Conservation (phyloP, 2,113 vertebrate species). For the Notothenia coriiceps region DNA sequence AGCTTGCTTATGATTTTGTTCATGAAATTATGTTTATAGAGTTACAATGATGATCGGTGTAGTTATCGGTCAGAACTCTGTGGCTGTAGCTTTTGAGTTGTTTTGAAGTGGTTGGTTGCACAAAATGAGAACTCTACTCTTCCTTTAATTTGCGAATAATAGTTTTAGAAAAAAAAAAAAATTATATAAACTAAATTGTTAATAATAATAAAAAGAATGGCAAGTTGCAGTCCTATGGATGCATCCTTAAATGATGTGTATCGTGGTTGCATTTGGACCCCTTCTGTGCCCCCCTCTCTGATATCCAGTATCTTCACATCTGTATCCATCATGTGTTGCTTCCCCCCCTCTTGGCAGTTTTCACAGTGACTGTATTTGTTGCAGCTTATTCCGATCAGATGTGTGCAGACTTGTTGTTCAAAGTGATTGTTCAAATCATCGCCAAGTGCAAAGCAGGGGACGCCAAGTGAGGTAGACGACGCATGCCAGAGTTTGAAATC, state of each 20-base stretch:
- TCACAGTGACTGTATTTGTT: background rate
- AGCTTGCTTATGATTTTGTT: no score
- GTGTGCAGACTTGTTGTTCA: constrained; percentile 24
- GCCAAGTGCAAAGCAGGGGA: background rate
- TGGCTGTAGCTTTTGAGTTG: no score
- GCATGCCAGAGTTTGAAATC: constrained; percentile 4
- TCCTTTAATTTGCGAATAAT: no score
- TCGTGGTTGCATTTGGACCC: background rate
- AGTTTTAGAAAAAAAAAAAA: background rate
- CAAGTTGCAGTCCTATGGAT: background rate
- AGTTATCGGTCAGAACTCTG: no score
- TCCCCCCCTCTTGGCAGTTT: background rate
- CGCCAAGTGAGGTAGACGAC: background rate
- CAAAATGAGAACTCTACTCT: no score
- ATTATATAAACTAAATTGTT: background rate
- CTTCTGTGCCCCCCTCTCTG: no score
- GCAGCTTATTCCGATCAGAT: constrained; percentile 41
- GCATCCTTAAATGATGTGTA: no score
- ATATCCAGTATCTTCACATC: no score
- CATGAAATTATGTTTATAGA: background rate
- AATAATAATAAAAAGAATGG: background rate
- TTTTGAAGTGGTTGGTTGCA: no score
- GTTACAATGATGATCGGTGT: background rate
- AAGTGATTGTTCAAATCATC: no score
- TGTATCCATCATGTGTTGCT: no score